A percentile compares a stretch with the other conserved stretches of the same genome.
phyloP scores from a whole-genome alignment of 2,113 vertebrate species.

The Centropus bengalensis region DNA sequence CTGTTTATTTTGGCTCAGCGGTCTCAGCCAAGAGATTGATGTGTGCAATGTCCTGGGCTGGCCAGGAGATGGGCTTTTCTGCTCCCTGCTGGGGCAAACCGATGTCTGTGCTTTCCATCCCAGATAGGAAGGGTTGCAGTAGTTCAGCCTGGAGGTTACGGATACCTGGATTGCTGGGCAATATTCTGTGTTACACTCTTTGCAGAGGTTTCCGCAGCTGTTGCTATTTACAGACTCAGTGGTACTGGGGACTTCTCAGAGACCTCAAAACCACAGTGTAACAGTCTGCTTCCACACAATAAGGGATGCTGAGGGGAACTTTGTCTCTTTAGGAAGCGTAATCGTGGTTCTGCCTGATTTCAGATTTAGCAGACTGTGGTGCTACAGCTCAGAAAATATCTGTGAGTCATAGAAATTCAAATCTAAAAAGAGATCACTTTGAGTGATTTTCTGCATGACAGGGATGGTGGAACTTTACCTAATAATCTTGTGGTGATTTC shows the following conservation, averaged over 20 bases:
- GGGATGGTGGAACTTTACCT: background rate
- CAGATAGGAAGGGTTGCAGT: background rate
- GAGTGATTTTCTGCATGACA: background rate
- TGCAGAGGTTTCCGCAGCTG: background rate
- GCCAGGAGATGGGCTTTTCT: background rate
- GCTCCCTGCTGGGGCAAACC: background rate
- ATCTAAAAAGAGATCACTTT: background rate
- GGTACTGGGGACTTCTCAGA: background rate
- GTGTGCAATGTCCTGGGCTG: background rate
- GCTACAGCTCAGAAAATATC: background rate
- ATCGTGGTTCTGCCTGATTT: background rate
- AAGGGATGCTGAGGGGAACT: background rate
- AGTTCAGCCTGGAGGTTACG: background rate
- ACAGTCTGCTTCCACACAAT: background rate
- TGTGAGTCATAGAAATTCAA: background rate
- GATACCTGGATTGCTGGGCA: rapidly evolving
- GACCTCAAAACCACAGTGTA: background rate
- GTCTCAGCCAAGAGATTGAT: background rate
- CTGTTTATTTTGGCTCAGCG: background rate
- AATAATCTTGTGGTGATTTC: background rate
- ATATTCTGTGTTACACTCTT: rapidly evolving
- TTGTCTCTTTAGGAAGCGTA: background rate
- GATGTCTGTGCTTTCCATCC: background rate
- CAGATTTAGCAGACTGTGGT: background rate
- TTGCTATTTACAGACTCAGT: background rate